Evolutionary conservation across 92 coral and sea anemone genomes (phyloP), one percentile per base, ranked within the genome.

Genomic region (Epizoanthus scotinus): DNA sequence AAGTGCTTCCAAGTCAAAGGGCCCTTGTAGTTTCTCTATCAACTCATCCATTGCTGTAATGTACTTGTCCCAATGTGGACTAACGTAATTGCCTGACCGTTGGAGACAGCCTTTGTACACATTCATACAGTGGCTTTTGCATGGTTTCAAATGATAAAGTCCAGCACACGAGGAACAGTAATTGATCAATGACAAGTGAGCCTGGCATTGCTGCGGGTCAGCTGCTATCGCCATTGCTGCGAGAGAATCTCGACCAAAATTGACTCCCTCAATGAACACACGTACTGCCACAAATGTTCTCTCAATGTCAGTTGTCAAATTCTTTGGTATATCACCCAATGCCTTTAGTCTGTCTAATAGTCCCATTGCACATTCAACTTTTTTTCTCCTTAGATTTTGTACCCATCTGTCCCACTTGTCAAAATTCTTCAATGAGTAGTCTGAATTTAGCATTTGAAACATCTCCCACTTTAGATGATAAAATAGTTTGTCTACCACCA

Each of bases 21-120:
- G 26, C 34, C 81, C 81, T 34, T 22, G 55, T 6, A 75, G 44
- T 75, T 26, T n/a, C 38, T 75, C 81, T 0, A 58, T 20, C 34
- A 75, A 26, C 26, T 22, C n/a, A 31, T 58, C 67, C 81, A 75
- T 21, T 17, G 68, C 55, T 34, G 68, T 13, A 13, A 75, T 44
- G 26, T 75, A 75, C 19, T 58, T 34, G 10, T 75, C 63, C 81
- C 81, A 75, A 6, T 34, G 31, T 38, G 68, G 81, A 58, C 34
- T 26, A 75, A 75, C 15, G 25, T 58, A 36, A 10, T 44, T 31
- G 40, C 9, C 15, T 12, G 25, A 36, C 25, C 25, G 20, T 1
- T 34, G 36, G 17, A 75, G 61, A 59, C 81, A 75, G 14, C 38
- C 52, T 58, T 28, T 57, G 5, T 27, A 31, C 55, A 47, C 18